phyloP scores from a whole-genome alignment of 1,140 invertebrate species.

The Zaprionus inermis region DNA sequence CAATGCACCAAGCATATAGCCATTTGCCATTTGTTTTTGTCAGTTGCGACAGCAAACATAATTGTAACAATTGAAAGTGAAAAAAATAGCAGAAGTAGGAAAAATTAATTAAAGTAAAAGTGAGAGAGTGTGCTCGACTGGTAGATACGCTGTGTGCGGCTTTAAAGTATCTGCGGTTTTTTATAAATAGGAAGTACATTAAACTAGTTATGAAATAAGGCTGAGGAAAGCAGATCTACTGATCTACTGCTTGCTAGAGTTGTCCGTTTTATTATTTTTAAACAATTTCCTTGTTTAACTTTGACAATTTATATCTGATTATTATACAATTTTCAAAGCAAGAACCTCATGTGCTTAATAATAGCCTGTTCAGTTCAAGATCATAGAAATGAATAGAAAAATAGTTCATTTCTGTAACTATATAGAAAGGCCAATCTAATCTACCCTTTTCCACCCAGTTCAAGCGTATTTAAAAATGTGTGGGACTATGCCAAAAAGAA shows the following conservation, averaged over 20 bases:
- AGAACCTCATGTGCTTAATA: not conserved
- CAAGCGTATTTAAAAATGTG: not conserved
- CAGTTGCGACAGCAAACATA: not conserved
- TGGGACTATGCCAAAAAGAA: conserved; percentile 38
- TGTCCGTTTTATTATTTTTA: too few relatives aligned
- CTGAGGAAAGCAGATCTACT: not conserved
- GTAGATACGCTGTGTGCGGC: not conserved
- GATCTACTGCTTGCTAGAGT: too few relatives aligned
- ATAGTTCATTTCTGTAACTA: too few relatives aligned
- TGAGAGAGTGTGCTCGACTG: not conserved
- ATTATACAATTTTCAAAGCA: not conserved
- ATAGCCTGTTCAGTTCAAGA: too few relatives aligned
- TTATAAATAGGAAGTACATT: too few relatives aligned
- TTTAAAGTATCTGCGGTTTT: not conserved
- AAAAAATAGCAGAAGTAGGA: conserved; percentile 1
- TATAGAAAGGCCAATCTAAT: not conserved
- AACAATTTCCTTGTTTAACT: not conserved
- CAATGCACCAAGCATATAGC: not conserved
- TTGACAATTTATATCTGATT: too few relatives aligned
- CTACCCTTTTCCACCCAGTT: not conserved
- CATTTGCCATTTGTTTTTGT: not conserved
- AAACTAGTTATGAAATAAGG: not conserved
- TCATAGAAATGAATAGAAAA: not conserved
- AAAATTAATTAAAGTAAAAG: conserved; percentile 21
- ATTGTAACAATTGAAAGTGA: conserved; percentile 13